These are phyloP conservation scores for Platichthys stellatus DNA, from an alignment of 2,113 vertebrate species.

Conservation along the genomic window DNA sequence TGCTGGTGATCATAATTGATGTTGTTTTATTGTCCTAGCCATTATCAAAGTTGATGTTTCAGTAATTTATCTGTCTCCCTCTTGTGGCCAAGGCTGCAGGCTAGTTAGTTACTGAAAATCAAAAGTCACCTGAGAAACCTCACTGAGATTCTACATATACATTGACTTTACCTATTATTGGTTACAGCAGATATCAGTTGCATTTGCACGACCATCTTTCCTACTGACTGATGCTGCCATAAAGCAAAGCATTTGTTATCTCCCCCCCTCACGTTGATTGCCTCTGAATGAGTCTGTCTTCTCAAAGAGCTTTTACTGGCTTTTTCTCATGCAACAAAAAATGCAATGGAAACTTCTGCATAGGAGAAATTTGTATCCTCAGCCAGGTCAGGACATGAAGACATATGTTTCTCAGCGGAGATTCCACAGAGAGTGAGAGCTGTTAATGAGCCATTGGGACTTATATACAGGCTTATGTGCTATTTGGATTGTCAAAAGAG, in stretches of 20 bases:
- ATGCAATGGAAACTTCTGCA: background rate
- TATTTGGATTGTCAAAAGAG: slow-evolving; percentile 22
- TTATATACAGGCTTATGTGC: slow-evolving; percentile 4
- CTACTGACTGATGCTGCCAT: background rate
- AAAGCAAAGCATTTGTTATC: background rate
- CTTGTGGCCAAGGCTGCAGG: too few species aligned
- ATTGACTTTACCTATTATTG: background rate
- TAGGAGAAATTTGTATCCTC: background rate
- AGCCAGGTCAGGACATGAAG: background rate
- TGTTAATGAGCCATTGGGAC: slow-evolving; percentile 40
- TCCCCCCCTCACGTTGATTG: background rate
- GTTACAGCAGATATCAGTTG: too few species aligned
- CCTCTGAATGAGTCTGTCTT: slow-evolving; percentile 11
- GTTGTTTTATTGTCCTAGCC: too few species aligned
- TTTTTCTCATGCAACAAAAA: background rate
- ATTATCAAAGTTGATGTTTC: too few species aligned
- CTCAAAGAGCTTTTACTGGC: slow-evolving; percentile 28
- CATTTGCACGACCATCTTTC: too few species aligned
- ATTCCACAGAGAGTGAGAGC: slow-evolving; percentile 8
- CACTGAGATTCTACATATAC: too few species aligned
- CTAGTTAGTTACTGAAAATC: too few species aligned
- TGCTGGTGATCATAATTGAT: too few species aligned
- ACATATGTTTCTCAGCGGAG: too few species aligned
- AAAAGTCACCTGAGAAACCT: too few species aligned
- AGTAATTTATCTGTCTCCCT: too few species aligned